These are phyloP conservation scores for Epizoanthus fatuus DNA, from an alignment of 92 coral and sea anemone genomes.

Conservation along the genomic window DNA sequence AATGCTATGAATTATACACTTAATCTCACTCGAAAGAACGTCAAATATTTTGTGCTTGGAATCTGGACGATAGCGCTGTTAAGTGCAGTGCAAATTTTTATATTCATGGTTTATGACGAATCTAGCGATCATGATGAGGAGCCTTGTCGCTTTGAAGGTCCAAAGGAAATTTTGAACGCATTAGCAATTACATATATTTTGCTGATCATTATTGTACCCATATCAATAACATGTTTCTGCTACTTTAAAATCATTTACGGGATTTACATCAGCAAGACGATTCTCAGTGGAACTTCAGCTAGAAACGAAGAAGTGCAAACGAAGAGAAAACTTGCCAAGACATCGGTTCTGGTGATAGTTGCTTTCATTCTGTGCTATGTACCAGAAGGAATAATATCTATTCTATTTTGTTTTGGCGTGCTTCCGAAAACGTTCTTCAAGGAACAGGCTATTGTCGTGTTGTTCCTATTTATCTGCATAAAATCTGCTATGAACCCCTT, in stretches of 20 bases:
- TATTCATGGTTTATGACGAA: no score
- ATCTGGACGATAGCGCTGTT: not conserved
- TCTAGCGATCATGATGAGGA: no score
- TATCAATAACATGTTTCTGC: not conserved
- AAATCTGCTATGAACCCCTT: not conserved
- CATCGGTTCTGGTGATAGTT: not conserved
- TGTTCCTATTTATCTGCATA: not conserved
- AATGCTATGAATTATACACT: not conserved
- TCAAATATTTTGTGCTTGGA: not conserved
- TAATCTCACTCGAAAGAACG: not conserved
- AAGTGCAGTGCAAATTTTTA: no score
- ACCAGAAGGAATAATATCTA: not conserved
- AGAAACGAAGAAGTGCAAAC: not conserved
- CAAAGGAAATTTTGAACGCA: not conserved
- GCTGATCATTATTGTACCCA: not conserved
- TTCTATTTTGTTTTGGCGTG: not conserved
- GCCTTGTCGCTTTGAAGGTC: not conserved
- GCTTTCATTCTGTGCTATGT: not conserved
- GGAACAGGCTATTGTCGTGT: not conserved
- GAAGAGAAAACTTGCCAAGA: not conserved
- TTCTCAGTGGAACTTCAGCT: not conserved
- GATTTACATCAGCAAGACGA: constrained; percentile 6
- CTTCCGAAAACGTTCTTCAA: not conserved
- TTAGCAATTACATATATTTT: not conserved
- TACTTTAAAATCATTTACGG: not conserved